Base-by-base conservation (phyloP, 2,113 vertebrate species). In the Oxyruncus cristatus region DNA sequence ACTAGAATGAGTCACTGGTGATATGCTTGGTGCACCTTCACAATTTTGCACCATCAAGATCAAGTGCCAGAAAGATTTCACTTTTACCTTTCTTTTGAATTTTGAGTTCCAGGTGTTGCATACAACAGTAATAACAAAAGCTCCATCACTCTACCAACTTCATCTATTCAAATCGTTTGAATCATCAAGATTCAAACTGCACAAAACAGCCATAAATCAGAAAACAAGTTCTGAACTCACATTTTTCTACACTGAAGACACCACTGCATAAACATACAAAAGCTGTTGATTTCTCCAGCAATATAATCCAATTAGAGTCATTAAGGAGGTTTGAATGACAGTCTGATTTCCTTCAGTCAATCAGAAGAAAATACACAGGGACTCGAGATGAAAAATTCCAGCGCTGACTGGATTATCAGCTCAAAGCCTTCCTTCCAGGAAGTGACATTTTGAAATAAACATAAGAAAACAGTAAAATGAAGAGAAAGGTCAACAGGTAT, bases 401-500 rank as follows among this genome's bases (percentile, higher is more conserved):
- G 20, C 1, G 1, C 41, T 85, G 82, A 62, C 62, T 35, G 49
- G 30, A 80, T 39, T 61, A 90, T 70, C 82, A 88, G n/a, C 37
- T 71, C 62, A 44, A 73, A 70, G 33, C n/a, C 37, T 83, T 80
- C 53, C 79, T 90, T 91, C 37, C 59, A 88, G 55, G 20, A 91
- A 91, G 30, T 77, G 94, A 91, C 91, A 94, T 94, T 96, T 90
- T 50, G 72, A 95, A 76, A 81, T 39, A 93, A 94, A 95, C 32
- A 62, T 49, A 70, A 80, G 92, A 92, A 76, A 94, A 85, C 59
- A 94, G 75, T 77, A 86, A 66, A 59, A 95, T 71, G 83, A 95
- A 95, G 33, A 93, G 59, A 95, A 91, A 97, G 88, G 96, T 95
- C 91, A 93, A 78, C 47, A 92, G 83, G 59, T 88, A 86, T 93